These are phyloP conservation scores for Micrastur ruficollis DNA, from an alignment of 2,797 vertebrate genomes.

Conservation along the genomic window DNA sequence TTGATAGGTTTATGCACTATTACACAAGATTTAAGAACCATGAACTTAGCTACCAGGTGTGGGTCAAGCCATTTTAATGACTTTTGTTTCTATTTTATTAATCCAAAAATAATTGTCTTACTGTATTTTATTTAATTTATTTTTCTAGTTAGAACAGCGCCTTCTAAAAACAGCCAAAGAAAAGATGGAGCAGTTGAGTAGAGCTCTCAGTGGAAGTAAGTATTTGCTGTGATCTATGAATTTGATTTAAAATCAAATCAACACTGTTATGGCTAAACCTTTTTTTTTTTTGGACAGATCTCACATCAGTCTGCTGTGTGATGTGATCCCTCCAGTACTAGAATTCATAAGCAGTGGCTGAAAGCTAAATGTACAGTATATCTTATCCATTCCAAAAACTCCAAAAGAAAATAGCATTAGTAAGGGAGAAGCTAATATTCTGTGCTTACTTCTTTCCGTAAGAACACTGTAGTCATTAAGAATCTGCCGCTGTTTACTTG, in stretches of 20 bases:
- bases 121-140: background rate
- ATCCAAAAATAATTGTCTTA: background rate
- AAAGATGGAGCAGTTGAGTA: constrained; percentile 98
- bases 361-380: background rate
- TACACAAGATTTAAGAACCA: constrained; percentile 99
- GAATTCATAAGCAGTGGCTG: background rate
- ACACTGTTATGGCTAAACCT: background rate
- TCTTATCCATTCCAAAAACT: background rate
- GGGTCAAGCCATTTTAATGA: constrained; percentile 10
- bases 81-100: background rate
- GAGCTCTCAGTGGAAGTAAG: constrained; percentile 94
- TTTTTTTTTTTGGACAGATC: background rate
- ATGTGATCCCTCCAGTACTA: background rate
- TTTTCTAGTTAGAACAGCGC: constrained; percentile 90
- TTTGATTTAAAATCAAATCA: background rate
- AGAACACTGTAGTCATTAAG: background rate
- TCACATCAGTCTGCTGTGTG: background rate
- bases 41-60: constrained; percentile 96
- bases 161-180: constrained; percentile 99
- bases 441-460: background rate
- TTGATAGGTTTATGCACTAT: constrained; percentile 99
- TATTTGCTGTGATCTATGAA: background rate
- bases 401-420: background rate
- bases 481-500: background rate
- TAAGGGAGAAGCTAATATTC: background rate